Evolutionary conservation across 1,140 invertebrate genomes (phyloP).

Genomic region (Carposina sasakii): DNA sequence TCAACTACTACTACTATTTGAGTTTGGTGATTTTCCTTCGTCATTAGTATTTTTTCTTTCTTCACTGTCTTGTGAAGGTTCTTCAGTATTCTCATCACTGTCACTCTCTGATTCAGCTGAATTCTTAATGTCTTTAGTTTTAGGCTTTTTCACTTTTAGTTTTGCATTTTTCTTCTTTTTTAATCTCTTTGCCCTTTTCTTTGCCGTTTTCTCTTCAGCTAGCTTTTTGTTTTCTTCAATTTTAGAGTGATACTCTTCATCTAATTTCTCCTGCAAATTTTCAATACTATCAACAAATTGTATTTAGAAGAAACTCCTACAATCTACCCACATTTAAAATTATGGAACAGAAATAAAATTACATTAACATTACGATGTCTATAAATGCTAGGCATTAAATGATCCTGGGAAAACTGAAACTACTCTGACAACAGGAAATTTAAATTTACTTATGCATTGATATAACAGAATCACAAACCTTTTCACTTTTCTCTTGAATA

Average conservation of each 20-base stretch:
- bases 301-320: too few relatives aligned
- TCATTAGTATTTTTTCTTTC: constrained; percentile 16
- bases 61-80: constrained; percentile 12
- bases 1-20: too few relatives aligned
- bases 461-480: constrained; percentile 71
- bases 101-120: constrained; percentile 44
- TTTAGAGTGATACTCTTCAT: constrained; percentile 87
- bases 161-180: constrained; percentile 81
- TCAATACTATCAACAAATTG: too few relatives aligned
- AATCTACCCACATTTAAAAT: too few relatives aligned
- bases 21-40: constrained; percentile 12
- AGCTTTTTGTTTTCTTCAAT: constrained; percentile 84
- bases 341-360: not conserved
- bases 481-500: constrained; percentile 90
- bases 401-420: too few relatives aligned
- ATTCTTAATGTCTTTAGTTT: constrained; percentile 35
- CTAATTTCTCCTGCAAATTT: constrained; percentile 82
- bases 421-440: not conserved
- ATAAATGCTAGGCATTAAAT: too few relatives aligned
- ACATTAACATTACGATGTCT: too few relatives aligned
- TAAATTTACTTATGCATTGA: not conserved
- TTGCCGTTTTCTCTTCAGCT: constrained; percentile 87
- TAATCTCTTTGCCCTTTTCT: constrained; percentile 87
- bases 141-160: constrained; percentile 71
- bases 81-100: constrained; percentile 33